Conservation (phyloP, 2,888 invertebrate genomes). For the Hypselothyrea guttata region DNA sequence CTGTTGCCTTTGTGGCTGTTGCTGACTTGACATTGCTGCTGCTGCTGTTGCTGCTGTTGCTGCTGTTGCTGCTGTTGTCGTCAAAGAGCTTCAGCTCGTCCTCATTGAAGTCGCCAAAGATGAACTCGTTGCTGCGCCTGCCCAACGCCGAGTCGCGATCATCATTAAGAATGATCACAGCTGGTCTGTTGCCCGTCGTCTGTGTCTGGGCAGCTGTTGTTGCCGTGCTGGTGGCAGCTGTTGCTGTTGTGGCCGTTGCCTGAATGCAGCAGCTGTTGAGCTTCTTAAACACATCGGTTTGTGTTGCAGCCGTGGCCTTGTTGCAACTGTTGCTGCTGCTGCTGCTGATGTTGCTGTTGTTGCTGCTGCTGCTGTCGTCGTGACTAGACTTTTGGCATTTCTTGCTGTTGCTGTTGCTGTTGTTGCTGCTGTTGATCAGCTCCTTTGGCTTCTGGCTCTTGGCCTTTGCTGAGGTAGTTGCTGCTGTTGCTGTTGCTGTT, state of each 20-base stretch:
- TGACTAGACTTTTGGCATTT: constrained; percentile 40
- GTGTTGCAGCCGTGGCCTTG: constrained; percentile 61
- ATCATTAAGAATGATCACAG: constrained; percentile 89
- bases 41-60: constrained; percentile 2
- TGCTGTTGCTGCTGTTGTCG: constrained; percentile 24
- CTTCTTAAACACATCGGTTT: constrained; percentile 56
- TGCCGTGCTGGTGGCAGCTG: constrained; percentile 10
- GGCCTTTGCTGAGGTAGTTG: constrained; percentile 60
- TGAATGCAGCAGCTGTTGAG: constrained; percentile 23
- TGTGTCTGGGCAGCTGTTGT: constrained; percentile 32
- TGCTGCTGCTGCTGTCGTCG: constrained; percentile 45
- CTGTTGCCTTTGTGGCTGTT: not conserved
- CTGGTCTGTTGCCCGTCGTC: constrained; percentile 82
- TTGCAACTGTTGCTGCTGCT: constrained; percentile 14
- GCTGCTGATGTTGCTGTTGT: no score
- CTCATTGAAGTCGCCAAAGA: constrained; percentile 85
- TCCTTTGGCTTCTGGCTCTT: constrained; percentile 59
- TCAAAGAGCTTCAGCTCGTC: constrained; percentile 81
- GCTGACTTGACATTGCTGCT: not conserved
- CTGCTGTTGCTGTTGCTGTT: constrained; percentile 13
- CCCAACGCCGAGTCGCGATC: constrained; percentile 66
- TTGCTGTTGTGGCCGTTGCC: not conserved
- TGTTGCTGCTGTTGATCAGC: constrained; percentile 28
- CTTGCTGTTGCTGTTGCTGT: constrained; percentile 17
- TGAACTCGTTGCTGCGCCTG: constrained; percentile 87